Percentiles rank a stretch among this genome's conserved stretches.
Conservation (phyloP, 2,888 invertebrate species). For the Formica aserva region DNA sequence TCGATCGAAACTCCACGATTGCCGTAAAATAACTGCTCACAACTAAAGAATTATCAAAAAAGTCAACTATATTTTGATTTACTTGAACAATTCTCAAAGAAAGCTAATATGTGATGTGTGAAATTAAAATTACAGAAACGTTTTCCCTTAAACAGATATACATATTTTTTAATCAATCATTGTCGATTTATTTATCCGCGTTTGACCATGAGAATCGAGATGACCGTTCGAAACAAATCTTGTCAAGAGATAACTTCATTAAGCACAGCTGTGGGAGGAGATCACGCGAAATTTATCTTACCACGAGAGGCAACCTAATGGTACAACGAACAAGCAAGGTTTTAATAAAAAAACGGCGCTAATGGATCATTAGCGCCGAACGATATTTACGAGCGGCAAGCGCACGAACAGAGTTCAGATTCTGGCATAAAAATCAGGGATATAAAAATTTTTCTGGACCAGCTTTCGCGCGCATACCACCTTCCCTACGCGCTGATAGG, state of each 20-base stretch:
- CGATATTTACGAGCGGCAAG: slow-evolving; percentile 42
- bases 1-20: not conserved
- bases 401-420: slow-evolving; percentile 41
- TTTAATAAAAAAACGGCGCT: slow-evolving; percentile 40
- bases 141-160: not conserved
- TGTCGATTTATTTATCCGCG: not conserved
- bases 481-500: slow-evolving; percentile 41
- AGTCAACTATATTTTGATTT: not conserved
- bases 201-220: not conserved
- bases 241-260: slow-evolving; percentile 48
- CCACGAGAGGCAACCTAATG: slow-evolving; percentile 14
- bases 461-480: slow-evolving; percentile 19
- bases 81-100: not conserved
- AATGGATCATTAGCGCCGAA: slow-evolving; percentile 47
- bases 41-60: not conserved
- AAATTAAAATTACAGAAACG: not conserved
- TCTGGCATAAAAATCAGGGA: slow-evolving; percentile 30
- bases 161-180: not conserved
- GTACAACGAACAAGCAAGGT: slow-evolving; percentile 26
- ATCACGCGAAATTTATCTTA: slow-evolving; percentile 30
- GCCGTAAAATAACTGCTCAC: not conserved
- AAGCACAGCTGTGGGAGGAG: slow-evolving; percentile 10
- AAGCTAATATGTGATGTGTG: not conserved
- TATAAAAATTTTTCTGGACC: slow-evolving; percentile 51
- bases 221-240: slow-evolving; percentile 30